Percentiles rank a stretch among this genome's conserved stretches.
Conservation (phyloP, 2,888 invertebrate species). For the Heliothis peltigera region DNA sequence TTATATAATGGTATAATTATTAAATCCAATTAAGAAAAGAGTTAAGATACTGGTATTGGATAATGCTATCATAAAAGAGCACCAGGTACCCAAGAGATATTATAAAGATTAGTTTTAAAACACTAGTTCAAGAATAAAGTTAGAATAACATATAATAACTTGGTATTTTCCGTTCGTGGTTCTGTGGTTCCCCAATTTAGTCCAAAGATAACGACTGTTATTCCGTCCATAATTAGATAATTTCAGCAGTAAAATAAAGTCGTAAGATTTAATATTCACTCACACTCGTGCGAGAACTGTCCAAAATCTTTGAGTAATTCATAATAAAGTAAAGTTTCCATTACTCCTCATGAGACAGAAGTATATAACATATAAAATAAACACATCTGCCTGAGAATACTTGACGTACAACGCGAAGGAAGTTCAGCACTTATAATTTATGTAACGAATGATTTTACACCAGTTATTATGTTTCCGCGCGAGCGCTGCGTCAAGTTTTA, state of each 20-base stretch:
- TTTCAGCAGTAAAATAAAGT: not conserved
- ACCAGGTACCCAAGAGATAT: no score
- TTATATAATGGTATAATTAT: no score
- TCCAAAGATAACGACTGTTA: no score
- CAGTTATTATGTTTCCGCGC: constrained; percentile 31
- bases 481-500: constrained; percentile 21
- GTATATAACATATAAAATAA: constrained; percentile 38
- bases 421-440: constrained; percentile 34
- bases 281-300: constrained; percentile 20
- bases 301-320: constrained; percentile 44
- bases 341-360: constrained; percentile 20
- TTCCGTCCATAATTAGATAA: no score
- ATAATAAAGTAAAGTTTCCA: constrained; percentile 34
- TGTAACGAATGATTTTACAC: constrained; percentile 40
- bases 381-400: constrained; percentile 32
- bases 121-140: no score
- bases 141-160: not conserved
- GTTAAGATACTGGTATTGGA: no score
- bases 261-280: constrained; percentile 18
- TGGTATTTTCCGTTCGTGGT: no score
- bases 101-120: no score
- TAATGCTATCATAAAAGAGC: no score
- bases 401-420: constrained; percentile 10
- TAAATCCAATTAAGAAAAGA: no score
- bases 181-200: no score